Evolutionary conservation across 2,888 invertebrate genomes (phyloP).

Genomic region (Chrysolina americana): DNA sequence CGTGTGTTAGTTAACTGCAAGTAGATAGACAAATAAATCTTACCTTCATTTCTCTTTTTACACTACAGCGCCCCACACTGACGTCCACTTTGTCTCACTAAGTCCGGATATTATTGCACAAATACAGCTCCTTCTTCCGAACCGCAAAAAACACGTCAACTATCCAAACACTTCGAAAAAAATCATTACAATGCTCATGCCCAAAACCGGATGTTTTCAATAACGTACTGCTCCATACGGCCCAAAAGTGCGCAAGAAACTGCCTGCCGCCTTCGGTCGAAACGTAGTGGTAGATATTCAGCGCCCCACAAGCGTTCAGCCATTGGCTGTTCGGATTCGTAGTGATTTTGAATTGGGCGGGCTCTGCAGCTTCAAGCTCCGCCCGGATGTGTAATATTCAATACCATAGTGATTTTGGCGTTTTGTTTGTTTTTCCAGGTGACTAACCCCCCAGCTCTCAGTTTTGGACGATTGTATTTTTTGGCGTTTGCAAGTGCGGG

Average conservation of each 20-base stretch:
- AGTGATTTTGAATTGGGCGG: constrained; percentile 14
- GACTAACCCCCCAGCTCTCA: constrained; percentile 20
- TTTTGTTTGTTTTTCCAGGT: constrained; percentile 34
- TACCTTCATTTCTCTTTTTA: constrained; percentile 57
- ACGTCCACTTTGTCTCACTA: constrained; percentile 46
- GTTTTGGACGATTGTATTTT: constrained; percentile 7
- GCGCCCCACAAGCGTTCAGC: constrained; percentile 43
- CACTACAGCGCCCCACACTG: constrained; percentile 29
- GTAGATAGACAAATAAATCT: constrained; percentile 15
- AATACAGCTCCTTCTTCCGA: constrained; percentile 40
- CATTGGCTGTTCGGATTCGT: constrained; percentile 49
- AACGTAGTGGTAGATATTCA: constrained; percentile 53
- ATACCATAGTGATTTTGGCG: constrained; percentile 26
- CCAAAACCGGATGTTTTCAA: background rate
- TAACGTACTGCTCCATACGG: background rate
- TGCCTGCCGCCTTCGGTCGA: constrained; percentile 54
- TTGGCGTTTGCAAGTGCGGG: background rate
- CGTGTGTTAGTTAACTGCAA: no score
- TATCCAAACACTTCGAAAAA: background rate
- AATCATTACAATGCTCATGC: background rate
- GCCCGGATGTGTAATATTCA: constrained; percentile 17
- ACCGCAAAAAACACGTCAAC: background rate
- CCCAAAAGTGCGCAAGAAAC: constrained; percentile 62
- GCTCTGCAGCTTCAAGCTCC: background rate
- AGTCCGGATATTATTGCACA: constrained; percentile 43